Evolutionary conservation across 1,140 invertebrate species (phyloP), one percentile per base, ranked within the genome.

Genomic region (Leptinotarsa defecta): DNA sequence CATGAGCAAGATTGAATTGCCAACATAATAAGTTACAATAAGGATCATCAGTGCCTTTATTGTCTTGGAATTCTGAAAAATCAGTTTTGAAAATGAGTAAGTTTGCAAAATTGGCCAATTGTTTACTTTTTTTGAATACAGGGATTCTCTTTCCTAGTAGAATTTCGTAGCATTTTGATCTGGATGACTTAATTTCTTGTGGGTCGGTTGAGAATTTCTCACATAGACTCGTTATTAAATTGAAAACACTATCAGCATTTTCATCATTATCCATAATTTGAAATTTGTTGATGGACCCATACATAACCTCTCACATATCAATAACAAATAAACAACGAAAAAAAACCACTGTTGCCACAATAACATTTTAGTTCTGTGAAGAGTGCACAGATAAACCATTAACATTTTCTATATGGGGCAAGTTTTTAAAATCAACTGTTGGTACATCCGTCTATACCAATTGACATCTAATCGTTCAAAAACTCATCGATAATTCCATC

Each of bases 1-100:
- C 57, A 62, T 78, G 77, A 48, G 48, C 75, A 20, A 85, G 74
- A n/a, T 74, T 75, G 71, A 77, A 83, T 69, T 83, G 74, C 84
- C 84, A 85, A 15, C 80, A 80, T 62, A 82, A 64, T 57, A 85
- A 79, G 68, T 83, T 82, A 49, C 80, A 75, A 13, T 76, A 62
- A 49, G 82, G 78, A 67, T 85, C 81, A 19, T 27, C 72, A 17
- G 76, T 75, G 43, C 75, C 77, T 72, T 80, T 75, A 24, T 80
- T 73, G 73, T 79, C 75, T 61, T 76, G 70, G 27, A 73, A 76
- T 57, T 71, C 79, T 81, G 20, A 73, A 80, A 80, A 80, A 71
- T 48, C 74, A 48, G 17, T 63, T 52, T 76, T 5, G 68, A 76
- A 71, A 20, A 11, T 43, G 34, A 43, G 8, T 43, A 43, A 0